Base-by-base conservation (phyloP, 2,113 vertebrate species). In the Pituophis catenifer region DNA sequence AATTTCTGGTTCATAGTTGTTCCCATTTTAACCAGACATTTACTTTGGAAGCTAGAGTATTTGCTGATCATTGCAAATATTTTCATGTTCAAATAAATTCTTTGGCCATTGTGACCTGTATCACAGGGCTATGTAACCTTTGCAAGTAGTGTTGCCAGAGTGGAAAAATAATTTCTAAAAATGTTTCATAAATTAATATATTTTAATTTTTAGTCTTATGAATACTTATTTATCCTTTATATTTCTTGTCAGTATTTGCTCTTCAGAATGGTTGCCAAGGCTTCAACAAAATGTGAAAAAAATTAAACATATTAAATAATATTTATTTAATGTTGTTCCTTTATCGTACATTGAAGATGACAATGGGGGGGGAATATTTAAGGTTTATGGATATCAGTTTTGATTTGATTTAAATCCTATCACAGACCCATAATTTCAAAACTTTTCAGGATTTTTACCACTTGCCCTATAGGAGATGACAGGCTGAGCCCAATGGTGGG, bases 21-120 rank as follows among this genome's bases (percentile, higher is more conserved):
- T 93, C 93, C 10, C 52, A 33, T 17, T 92, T 93, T 94, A 90
- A 94, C 59, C 90, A 90, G 93, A 88, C 89, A 92, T 96, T 95
- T 94, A 94, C 93, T 87, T 97, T 96, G 95, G 94, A 96, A 97
- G 94, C 88, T 54, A 94, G 93, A 97, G 95, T 97, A 94, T 97
- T 97, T 96, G 90, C 96, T 91, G 91, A 95, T 88, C 88, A 89
- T 94, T 96, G 95, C 94, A 91, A 94, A 97, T 95, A 97, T 93
- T 93, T 94, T 91, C 91, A 95, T 81, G 94, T 24, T 92, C 88
- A 93, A 95, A 94, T 93, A 55, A 93, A 50, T 29, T 44, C 86
- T 54, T 29, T 94, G 96, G 96, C 97, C 96, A 96, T 44, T 52
- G 91, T 96, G 96, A 97, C 96, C 95, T 2, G 81, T 91, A 86